These are phyloP conservation scores for Remorina albescens DNA, from an alignment of 2,797 vertebrate genomes.

Conservation along the genomic window DNA sequence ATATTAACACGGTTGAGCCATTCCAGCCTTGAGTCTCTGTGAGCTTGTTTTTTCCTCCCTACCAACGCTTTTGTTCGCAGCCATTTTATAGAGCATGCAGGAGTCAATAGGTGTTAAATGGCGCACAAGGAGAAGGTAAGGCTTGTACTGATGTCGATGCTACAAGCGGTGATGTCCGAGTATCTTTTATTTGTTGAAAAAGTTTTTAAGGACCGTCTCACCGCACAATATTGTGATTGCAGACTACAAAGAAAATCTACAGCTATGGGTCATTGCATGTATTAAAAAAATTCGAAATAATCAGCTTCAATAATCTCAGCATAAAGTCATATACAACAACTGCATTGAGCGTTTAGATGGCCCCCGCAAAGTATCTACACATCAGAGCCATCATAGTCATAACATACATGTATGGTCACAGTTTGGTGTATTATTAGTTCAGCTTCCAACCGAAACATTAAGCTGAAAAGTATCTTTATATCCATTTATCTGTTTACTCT, in stretches of 20 bases:
- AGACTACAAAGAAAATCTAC: slow-evolving; percentile 14
- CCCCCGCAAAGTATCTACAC: slow-evolving; percentile 24
- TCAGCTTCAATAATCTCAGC: too few species aligned
- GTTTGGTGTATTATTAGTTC: slow-evolving; percentile 7
- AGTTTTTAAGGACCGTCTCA: background rate
- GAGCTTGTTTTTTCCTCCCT: background rate
- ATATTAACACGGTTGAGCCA: background rate
- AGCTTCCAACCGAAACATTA: slow-evolving; percentile 3
- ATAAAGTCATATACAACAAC: too few species aligned
- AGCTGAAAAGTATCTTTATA: slow-evolving; percentile 22
- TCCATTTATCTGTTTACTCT: slow-evolving; percentile 59
- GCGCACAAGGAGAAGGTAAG: background rate
- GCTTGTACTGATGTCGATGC: background rate
- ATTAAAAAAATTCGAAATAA: slow-evolving; percentile 1
- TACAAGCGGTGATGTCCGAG: background rate
- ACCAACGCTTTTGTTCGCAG: slow-evolving; percentile 2
- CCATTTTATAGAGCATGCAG: slow-evolving; percentile 1
- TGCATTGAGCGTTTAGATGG: slow-evolving; percentile 1
- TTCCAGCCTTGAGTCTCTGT: slow-evolving; percentile 4
- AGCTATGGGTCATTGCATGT: background rate
- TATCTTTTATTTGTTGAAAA: background rate
- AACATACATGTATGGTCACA: slow-evolving; percentile 4
- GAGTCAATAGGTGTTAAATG: slow-evolving; percentile 18
- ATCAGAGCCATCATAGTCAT: slow-evolving; percentile 12
- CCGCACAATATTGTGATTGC: background rate